phyloP scores from a whole-genome alignment of 2,113 vertebrate genomes.

The Oceanodroma tethys region DNA sequence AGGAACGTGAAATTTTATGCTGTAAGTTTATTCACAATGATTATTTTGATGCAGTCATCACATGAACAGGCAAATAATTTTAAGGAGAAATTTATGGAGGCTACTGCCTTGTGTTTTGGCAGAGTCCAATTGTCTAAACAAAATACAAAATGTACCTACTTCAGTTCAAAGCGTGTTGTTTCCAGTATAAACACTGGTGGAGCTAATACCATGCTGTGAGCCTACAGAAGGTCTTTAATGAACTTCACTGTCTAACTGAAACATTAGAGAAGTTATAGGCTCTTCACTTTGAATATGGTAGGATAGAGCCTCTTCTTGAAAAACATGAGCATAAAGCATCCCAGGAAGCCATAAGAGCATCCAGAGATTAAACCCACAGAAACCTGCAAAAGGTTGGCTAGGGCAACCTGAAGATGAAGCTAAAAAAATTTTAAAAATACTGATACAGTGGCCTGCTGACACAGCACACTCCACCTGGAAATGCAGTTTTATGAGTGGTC shows the following conservation, averaged over 20 bases:
- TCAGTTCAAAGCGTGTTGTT: not conserved
- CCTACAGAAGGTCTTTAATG: not conserved
- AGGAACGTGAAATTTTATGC: not conserved
- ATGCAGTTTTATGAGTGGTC: no score
- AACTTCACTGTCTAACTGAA: not conserved
- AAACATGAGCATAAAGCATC: not conserved
- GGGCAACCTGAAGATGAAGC: no score
- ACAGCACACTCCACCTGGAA: no score
- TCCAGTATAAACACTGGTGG: not conserved
- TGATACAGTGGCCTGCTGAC: no score
- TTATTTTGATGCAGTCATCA: not conserved
- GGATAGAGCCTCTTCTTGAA: not conserved
- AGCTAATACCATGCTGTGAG: not conserved
- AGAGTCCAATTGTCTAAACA: not conserved
- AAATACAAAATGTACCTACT: not conserved
- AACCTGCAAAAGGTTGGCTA: no score
- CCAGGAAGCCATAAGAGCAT: not conserved
- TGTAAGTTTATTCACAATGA: not conserved
- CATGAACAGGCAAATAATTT: not conserved
- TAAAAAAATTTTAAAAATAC: no score
- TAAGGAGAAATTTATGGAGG: not conserved
- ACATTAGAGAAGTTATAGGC: not conserved
- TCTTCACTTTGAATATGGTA: not conserved
- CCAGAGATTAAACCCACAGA: not conserved
- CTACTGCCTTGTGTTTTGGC: not conserved